phyloP scores from a whole-genome alignment of 1,140 invertebrate species.

The Drosophila watanabei region DNA sequence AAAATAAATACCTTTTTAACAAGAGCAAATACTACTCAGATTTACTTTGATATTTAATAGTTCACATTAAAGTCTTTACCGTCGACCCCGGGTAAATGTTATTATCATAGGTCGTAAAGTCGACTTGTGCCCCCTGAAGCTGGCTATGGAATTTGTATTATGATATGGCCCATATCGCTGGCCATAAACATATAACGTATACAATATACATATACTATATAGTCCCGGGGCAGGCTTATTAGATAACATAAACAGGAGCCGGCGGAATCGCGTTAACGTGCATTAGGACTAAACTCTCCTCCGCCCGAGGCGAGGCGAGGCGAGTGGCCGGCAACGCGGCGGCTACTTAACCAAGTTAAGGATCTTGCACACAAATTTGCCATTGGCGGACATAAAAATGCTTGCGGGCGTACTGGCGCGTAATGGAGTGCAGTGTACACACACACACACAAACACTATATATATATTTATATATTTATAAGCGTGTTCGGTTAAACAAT shows the following conservation, averaged over 20 bases:
- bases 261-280: conserved; percentile 37
- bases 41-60: neutral
- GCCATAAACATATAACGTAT: conserved; percentile 43
- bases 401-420: conserved; percentile 43
- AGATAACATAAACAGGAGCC: conserved; percentile 71
- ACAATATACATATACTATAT: conserved; percentile 3
- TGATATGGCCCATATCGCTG: conserved; percentile 42
- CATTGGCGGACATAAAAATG: conserved; percentile 32
- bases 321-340: conserved; percentile 32
- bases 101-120: conserved; percentile 33
- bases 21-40: neutral
- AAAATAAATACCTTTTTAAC: neutral
- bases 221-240: conserved; percentile 58
- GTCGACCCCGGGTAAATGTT: neutral
- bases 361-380: conserved; percentile 70
- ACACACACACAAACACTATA: conserved; percentile 3
- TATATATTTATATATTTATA: conserved; percentile 9
- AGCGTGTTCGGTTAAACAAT: conserved; percentile 46
- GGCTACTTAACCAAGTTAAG: conserved; percentile 74
- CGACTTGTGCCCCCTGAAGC: conserved; percentile 20
- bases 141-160: conserved; percentile 64
- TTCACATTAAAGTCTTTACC: neutral
- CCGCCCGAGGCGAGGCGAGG: too few species aligned
- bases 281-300: conserved; percentile 28
- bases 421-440: conserved; percentile 53